Evolutionary conservation across 2,113 vertebrate species (phyloP), one percentile per base, ranked within the genome.

Genomic region (Varanus salvator): DNA sequence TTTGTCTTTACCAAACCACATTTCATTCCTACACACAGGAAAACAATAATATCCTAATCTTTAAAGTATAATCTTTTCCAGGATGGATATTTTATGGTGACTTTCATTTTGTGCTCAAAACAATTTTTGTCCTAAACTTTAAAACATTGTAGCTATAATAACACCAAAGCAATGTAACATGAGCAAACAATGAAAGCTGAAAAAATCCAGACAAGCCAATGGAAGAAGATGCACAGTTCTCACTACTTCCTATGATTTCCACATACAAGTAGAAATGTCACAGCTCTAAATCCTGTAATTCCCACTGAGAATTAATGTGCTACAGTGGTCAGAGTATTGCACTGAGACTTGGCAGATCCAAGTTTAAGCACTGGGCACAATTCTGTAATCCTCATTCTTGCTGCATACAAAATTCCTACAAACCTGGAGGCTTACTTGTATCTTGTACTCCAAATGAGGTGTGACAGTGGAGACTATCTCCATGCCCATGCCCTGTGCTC

Each of bases 1-100:
- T 66, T 92, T 92, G 5, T 25, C 91, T 17, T 4, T 25, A 48
- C 77, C 34, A 60, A 90, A 91, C 2, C 68, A 75, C 80, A 85
- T 80, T 87, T 27, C 34, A 5, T 9, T 25, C 44, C 1, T 48
- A 1, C 29, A 71, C 48, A 90, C 23, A 19, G 87, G 21, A 60
- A 27, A 27, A 25, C 52, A 80, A 72, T 27, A 52, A 50, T 44
- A 78, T 80, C 29, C 14, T 3, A 17, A 54, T 80, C 27, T 80
- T 31, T 44, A 27, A 27, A 3, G 17, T 81, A 69, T 57, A 80
- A 23, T 38, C 17, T 68, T 50, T 71, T 12, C 15, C 82, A 29
- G 64, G 48, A 68, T 69, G 11, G 3, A 69, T 84, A 69, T 8
- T 48, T 84, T 69, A 31, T 68, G 60, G 23, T 29, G 64, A 11